A percentile compares a stretch with the other conserved stretches of the same genome.
Conservation (phyloP, 2,113 vertebrate species). For the Daubentonia madagascariensis region DNA sequence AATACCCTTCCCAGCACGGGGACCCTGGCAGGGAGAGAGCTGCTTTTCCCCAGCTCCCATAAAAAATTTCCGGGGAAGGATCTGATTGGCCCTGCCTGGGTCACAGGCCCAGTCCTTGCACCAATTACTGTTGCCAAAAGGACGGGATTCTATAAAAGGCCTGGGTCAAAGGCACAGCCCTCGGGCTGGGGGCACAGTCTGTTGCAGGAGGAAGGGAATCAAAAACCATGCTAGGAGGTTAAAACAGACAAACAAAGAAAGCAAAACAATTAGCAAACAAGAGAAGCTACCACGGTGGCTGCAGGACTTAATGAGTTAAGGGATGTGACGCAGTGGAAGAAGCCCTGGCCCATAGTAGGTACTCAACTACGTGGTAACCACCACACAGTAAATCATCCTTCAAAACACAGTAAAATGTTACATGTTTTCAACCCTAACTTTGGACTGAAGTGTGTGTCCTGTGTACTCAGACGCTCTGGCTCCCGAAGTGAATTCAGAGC, state of each 20-base stretch:
- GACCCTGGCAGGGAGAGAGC: neutral
- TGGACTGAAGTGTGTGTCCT: neutral
- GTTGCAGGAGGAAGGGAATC: neutral
- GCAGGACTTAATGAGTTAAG: neutral
- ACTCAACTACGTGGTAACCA: neutral
- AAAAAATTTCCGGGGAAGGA: neutral
- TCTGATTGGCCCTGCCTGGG: neutral
- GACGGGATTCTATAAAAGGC: neutral
- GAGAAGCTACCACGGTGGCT: neutral
- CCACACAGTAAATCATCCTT: no score
- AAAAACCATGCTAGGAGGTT: neutral
- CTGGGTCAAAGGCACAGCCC: neutral
- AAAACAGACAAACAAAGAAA: neutral
- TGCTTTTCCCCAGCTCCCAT: neutral
- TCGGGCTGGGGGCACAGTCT: neutral
- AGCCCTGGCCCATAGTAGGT: neutral
- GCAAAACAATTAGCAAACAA: neutral
- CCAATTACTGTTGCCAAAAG: neutral
- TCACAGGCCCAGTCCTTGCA: neutral
- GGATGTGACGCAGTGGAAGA: neutral
- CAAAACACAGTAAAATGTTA: neutral
- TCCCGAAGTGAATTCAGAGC: neutral
- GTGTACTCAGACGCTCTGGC: accelerated
- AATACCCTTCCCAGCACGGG: neutral
- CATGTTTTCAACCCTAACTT: neutral